These are phyloP conservation scores for Gobio gobio DNA, from an alignment of 2,113 vertebrate genomes.

Conservation along the genomic window DNA sequence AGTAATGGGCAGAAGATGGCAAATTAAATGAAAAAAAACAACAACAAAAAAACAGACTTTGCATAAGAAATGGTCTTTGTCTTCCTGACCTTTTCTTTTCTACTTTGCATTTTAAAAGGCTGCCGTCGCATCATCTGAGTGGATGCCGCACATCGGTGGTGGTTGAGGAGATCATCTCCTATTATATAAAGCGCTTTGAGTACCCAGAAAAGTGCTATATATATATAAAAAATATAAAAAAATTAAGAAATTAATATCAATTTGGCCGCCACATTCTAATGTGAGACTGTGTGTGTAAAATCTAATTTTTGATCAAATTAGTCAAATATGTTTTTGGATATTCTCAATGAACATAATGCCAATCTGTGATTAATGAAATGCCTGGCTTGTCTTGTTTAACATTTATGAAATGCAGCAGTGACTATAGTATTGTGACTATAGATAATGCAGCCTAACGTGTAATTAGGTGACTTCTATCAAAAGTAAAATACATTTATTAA, in stretches of 20 bases:
- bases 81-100: slow-evolving; percentile 30
- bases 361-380: neutral
- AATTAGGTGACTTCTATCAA: neutral
- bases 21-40: neutral
- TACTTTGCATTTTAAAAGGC: neutral
- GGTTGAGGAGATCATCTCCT: no score
- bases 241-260: no score
- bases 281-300: neutral
- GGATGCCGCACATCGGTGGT: no score
- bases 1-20: neutral
- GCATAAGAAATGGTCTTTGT: neutral
- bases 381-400: neutral
- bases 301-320: neutral
- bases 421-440: neutral
- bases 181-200: no score
- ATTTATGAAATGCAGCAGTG: neutral
- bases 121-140: no score
- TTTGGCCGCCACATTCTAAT: neutral
- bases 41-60: neutral
- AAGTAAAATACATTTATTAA: neutral
- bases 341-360: neutral
- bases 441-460: neutral
- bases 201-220: no score
- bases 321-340: neutral
- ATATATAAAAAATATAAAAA: no score